Conservation (phyloP, 2,113 vertebrate genomes). For the Entelurus aequoreus region DNA sequence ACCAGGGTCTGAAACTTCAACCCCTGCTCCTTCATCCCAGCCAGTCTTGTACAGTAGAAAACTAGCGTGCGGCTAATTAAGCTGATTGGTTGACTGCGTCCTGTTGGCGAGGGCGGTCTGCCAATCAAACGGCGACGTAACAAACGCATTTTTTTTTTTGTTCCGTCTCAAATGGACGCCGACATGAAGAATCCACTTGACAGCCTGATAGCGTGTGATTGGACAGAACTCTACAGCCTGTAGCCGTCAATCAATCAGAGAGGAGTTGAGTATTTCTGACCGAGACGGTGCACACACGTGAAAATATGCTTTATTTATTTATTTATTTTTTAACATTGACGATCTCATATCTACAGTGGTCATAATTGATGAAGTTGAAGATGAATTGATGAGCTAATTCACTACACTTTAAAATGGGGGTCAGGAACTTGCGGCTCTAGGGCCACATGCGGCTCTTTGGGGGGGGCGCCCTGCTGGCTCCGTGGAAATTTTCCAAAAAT, state of each 20-base stretch:
- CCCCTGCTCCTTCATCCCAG: conserved; percentile 54
- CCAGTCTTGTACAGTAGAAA: conserved; percentile 52
- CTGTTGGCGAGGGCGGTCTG: conserved; percentile 47
- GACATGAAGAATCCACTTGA: conserved; percentile 53
- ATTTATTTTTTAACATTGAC: conserved; percentile 6
- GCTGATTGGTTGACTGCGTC: conserved; percentile 62
- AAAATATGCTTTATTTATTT: neutral
- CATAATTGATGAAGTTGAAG: no score
- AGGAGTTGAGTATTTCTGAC: conserved; percentile 61
- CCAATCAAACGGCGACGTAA: conserved; percentile 58
- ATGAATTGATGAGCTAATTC: no score
- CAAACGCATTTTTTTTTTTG: conserved; percentile 43
- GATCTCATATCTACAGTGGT: conserved; percentile 16
- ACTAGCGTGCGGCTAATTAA: conserved; percentile 59
- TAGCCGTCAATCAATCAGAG: conserved; percentile 67
- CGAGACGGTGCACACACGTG: conserved; percentile 32
- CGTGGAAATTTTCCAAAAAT: no score
- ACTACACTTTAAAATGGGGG: no score
- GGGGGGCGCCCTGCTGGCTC: no score
- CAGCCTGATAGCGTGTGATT: conserved; percentile 60
- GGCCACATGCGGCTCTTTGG: no score
- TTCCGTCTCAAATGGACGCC: conserved; percentile 31
- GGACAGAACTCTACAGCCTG: conserved; percentile 56
- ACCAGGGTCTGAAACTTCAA: conserved; percentile 50
- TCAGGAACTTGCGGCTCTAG: no score